Conservation (phyloP, 2,888 invertebrate genomes). For the Rapana venosa region DNA sequence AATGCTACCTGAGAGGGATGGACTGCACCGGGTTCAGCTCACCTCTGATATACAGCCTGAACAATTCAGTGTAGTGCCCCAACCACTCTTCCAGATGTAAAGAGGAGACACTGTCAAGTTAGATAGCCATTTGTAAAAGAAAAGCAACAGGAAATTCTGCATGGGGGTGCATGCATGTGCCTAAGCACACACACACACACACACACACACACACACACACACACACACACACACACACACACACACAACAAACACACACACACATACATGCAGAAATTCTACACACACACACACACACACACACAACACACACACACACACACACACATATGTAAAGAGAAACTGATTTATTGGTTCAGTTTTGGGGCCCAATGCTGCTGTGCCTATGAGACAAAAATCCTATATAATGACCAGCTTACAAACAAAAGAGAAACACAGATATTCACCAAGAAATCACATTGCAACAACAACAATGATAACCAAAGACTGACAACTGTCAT, state of each 20-base stretch:
- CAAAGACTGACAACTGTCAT: background rate
- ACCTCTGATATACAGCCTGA: no score
- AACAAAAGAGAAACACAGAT: background rate
- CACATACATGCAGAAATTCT: background rate
- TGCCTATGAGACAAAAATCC: background rate
- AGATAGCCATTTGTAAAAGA: no score
- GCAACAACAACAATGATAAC: background rate
- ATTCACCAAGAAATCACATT: background rate
- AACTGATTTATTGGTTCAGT: background rate
- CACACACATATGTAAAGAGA: background rate
- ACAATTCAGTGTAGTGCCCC: no score
- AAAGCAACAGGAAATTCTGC: no score
- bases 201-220: background rate
- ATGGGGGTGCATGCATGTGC: background rate
- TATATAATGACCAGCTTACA: background rate
- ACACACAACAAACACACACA: background rate
- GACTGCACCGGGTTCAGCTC: no score
- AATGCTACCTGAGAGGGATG: no score
- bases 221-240: background rate
- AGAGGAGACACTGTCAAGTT: no score
- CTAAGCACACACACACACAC: background rate
- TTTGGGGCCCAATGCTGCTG: background rate
- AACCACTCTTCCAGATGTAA: no score
- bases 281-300: slow-evolving; percentile 13
- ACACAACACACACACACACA: background rate